Base-by-base conservation (phyloP, 30 jellyfish, hydroid and myxozoan genomes). In the Rhopilema esculentum region DNA sequence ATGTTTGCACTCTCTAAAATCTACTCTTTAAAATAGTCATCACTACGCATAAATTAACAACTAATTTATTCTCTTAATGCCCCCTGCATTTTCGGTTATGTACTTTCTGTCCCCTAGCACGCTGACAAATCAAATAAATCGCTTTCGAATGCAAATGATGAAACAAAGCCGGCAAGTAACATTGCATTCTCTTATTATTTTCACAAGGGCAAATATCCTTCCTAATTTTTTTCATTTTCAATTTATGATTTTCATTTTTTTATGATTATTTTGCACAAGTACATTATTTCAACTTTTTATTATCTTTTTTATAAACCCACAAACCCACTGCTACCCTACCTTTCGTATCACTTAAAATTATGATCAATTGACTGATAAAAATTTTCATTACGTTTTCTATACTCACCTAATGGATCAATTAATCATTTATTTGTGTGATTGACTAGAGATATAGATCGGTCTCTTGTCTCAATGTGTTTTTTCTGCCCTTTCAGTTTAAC, bases 111-210 rank as follows among this genome's bases (percentile, higher is more conserved):
- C 57, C 69, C 79, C 79, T 66, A 85, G 94, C 86, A 72, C 72
- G 76, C 88, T 62, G 94, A 85, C 77, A 85, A 74, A 85, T 73
- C 94, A 75, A 69, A 69, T 85, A 85, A 68, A 33, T 66, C 84
- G 70, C 82, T 85, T 65, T 67, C 85, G 16, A 73, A 85, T 85
- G 79, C 86, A 27, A 78, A 85, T 62, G 94, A 85, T 32, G 86
- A 85, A 75, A 85, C 82, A 27, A 80, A 80, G 51, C 90, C 90
- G 94, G 94, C 94, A 85, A 85, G 94, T 85, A 85, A 61, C 19
- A 28, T 0, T 49, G 69, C 57, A 53, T 26, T 40, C 80, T 66
- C 83, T 50, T 50, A 27, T 40, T 40, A 2, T 40, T 40, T 40
- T 40, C 57, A 40, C 6, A 12, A 12, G 57, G 57, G 12, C 57